Evolutionary conservation across 2,797 vertebrate genomes (phyloP).

Genomic region (Lepus townsendii): DNA sequence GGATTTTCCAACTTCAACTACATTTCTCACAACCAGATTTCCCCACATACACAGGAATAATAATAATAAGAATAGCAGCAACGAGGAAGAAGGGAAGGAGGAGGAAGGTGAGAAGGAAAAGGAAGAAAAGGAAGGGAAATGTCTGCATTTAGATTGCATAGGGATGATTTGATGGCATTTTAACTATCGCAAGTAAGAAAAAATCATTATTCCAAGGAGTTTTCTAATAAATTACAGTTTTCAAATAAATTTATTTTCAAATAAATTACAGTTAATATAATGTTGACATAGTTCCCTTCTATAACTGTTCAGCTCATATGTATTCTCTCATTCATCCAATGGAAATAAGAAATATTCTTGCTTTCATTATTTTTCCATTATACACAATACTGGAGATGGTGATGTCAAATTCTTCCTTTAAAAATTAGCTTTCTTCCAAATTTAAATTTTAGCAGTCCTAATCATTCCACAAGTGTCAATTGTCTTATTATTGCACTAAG

Average conservation of each 20-base stretch:
- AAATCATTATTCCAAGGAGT: background rate
- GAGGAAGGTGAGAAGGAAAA: no score
- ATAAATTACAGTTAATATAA: background rate
- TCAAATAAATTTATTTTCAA: background rate
- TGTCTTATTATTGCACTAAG: conserved; percentile 40
- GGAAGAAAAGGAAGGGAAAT: background rate
- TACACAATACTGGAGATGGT: background rate
- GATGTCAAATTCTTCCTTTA: background rate
- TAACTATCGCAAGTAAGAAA: background rate
- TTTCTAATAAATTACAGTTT: background rate
- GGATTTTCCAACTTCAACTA: background rate
- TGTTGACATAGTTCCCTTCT: background rate
- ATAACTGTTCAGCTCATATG: background rate
- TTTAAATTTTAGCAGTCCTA: background rate
- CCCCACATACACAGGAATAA: background rate
- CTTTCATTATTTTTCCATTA: background rate
- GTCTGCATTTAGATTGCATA: background rate
- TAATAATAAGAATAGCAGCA: no score
- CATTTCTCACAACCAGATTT: conserved; percentile 1
- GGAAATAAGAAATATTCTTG: background rate
- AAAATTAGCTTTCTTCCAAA: background rate
- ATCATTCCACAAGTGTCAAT: background rate
- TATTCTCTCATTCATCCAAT: background rate
- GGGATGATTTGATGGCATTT: background rate
- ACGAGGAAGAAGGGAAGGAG: no score